phyloP scores from a whole-genome alignment of 1,140 invertebrate species.

The Micrasema minimum region DNA sequence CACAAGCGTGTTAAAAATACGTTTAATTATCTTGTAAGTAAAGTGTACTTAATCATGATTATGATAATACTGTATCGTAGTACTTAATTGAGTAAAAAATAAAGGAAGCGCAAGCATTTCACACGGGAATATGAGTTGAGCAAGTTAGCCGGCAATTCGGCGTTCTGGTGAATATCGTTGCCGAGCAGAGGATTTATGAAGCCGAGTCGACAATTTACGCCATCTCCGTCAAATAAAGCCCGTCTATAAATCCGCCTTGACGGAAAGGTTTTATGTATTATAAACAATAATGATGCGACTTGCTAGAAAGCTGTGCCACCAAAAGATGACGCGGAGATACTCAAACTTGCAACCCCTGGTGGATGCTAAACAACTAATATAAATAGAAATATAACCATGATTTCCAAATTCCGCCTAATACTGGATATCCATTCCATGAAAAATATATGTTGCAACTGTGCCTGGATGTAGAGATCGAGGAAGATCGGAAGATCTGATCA shows the following conservation, averaged over 20 bases:
- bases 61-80: no score
- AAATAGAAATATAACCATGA: no score
- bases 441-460: no score
- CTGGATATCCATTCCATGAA: no score
- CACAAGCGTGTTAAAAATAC: no score
- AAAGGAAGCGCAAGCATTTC: constrained; percentile 15
- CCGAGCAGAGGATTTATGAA: constrained; percentile 18
- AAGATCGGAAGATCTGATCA: no score
- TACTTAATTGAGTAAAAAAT: neutral
- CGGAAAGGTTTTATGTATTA: neutral
- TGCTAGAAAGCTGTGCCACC: constrained; percentile 27
- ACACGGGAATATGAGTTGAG: constrained; percentile 15
- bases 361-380: no score
- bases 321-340: neutral
- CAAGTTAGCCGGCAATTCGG: neutral
- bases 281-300: neutral
- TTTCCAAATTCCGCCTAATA: no score
- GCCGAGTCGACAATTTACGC: constrained; percentile 24
- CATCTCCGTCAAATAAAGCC: constrained; percentile 26
- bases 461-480: no score
- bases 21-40: no score
- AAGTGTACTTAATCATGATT: no score
- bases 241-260: constrained; percentile 19
- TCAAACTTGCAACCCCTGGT: neutral
- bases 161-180: neutral